Evolutionary conservation across 2,113 vertebrate genomes (phyloP).

Genomic region (Pseudonaja textilis): DNA sequence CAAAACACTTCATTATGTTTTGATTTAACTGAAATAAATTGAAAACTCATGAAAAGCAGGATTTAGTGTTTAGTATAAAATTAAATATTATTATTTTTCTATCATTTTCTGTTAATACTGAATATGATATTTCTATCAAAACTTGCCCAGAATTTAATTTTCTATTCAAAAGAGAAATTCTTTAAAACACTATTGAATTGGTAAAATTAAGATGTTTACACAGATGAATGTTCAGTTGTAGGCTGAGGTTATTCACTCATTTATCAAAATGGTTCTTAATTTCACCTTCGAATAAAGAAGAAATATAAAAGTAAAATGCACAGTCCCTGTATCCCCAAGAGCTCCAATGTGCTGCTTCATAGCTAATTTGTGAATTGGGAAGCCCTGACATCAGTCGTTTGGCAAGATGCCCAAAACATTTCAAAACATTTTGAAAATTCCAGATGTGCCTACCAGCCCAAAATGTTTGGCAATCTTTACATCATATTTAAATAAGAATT

Average conservation of each 20-base stretch:
- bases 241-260: background rate
- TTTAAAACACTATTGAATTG: background rate
- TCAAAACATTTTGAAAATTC: background rate
- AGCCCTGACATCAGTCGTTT: background rate
- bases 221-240: background rate
- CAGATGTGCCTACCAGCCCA: background rate
- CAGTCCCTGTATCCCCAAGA: background rate
- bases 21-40: slow-evolving; percentile 38
- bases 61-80: slow-evolving; percentile 15
- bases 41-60: slow-evolving; percentile 45
- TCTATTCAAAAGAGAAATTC: background rate
- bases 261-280: background rate
- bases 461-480: background rate
- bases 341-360: background rate
- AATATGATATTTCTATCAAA: slow-evolving; percentile 1
- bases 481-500: background rate
- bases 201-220: background rate
- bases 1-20: slow-evolving; percentile 47
- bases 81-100: slow-evolving; percentile 18
- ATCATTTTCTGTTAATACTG: background rate
- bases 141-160: background rate
- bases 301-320: background rate
- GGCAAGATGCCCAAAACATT: background rate
- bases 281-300: background rate
- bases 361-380: background rate